phyloP scores from a whole-genome alignment of 2,797 vertebrate species.

The Vultur gryphus region DNA sequence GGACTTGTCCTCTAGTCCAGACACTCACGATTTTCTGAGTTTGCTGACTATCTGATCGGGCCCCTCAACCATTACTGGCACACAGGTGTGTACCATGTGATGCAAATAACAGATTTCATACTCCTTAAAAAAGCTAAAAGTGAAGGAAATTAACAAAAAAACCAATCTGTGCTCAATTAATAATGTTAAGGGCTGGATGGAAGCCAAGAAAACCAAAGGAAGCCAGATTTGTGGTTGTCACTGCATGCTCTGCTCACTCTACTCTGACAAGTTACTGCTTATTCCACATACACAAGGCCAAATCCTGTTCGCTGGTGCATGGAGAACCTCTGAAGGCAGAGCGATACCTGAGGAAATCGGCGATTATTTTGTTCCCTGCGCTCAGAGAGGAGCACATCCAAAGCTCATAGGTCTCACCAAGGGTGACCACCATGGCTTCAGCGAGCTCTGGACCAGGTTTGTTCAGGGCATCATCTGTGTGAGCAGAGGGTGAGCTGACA shows the following conservation, averaged over 20 bases:
- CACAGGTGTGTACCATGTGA: conserved; percentile 5
- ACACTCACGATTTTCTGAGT: background rate
- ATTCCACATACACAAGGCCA: background rate
- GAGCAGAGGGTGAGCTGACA: background rate
- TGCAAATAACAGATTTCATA: conserved; percentile 36
- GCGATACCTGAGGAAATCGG: background rate
- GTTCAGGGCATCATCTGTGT: background rate
- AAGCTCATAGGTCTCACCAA: background rate
- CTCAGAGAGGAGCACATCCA: background rate
- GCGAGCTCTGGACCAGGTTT: background rate
- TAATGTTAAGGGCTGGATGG: conserved; percentile 27
- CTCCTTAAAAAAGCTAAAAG: conserved; percentile 38
- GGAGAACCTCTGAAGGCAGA: background rate
- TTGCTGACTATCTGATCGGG: background rate
- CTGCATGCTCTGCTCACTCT: background rate
- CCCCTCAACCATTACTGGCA: background rate
- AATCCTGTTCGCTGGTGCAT: background rate
- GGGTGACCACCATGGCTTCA: background rate
- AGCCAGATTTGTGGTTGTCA: conserved; percentile 44
- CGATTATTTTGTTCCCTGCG: background rate
- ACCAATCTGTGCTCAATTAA: conserved; percentile 21
- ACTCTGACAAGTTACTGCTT: conserved; percentile 22
- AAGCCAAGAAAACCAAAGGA: conserved; percentile 19
- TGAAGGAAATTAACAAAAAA: conserved; percentile 36
- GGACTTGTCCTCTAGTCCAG: background rate